A percentile compares a stretch with the other conserved stretches of the same genome.
These are phyloP conservation scores for Himalopsyche kuldschensis DNA, from an alignment of 2,888 invertebrate species.

Conservation along the genomic window DNA sequence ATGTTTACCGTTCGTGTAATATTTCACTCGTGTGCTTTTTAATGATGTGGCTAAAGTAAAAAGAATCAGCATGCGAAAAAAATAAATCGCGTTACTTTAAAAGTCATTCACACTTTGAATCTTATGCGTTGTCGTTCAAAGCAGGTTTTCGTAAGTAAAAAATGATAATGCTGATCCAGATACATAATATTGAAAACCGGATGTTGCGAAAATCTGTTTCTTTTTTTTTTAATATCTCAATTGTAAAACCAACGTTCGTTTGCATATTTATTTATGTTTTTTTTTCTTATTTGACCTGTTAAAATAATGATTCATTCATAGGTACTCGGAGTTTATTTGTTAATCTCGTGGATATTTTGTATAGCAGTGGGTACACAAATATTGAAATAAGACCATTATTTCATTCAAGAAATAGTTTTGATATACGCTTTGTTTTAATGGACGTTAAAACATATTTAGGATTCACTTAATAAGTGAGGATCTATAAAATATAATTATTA, in stretches of 20 bases:
- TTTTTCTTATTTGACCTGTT: background rate
- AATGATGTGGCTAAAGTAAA: background rate
- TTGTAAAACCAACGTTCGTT: no score
- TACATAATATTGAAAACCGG: background rate
- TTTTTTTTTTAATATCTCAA: background rate
- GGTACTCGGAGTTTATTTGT: no score
- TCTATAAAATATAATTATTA: no score
- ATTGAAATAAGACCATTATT: no score
- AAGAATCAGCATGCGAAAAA: background rate
- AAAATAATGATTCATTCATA: background rate
- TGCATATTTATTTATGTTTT: background rate
- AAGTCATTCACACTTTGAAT: background rate
- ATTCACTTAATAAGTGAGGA: no score
- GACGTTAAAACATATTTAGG: no score
- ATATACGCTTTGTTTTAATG: no score
- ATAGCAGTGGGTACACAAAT: no score
- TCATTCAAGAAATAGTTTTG: no score
- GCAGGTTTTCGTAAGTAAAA: background rate
- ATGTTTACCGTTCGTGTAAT: no score
- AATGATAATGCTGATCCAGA: background rate
- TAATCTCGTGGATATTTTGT: no score
- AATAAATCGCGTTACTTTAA: background rate
- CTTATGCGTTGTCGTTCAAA: background rate
- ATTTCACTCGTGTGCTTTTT: background rate
- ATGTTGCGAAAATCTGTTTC: background rate